Percentiles rank a stretch among this genome's conserved stretches.
Evolutionary conservation across 2,113 vertebrate species (phyloP).

Genomic region (Aegithalos caudatus): DNA sequence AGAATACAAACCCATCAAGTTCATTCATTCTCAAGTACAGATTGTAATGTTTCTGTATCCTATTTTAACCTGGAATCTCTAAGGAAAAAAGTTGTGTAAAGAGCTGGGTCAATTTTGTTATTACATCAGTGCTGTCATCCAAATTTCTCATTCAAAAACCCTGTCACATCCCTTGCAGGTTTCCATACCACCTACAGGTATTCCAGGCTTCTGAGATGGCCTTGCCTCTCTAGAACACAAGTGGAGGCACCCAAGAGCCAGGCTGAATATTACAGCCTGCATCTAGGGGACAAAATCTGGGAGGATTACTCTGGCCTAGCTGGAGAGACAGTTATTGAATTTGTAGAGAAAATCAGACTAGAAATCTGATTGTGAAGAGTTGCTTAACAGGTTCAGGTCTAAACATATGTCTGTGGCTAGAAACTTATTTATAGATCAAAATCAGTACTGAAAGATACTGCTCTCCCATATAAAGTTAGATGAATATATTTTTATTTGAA

Average conservation of each 20-base stretch:
- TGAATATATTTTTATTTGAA: neutral
- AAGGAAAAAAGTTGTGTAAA: neutral
- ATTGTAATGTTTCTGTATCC: neutral
- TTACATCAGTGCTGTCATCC: neutral
- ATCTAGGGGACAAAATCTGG: neutral
- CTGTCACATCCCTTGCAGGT: accelerated
- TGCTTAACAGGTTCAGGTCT: neutral
- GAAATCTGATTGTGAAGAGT: neutral
- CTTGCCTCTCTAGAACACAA: neutral
- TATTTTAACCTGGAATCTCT: neutral
- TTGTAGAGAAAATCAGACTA: neutral
- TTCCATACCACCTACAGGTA: neutral
- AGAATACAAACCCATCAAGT: neutral
- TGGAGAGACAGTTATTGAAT: neutral
- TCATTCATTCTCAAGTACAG: neutral
- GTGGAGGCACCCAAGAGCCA: accelerated
- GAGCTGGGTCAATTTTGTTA: neutral
- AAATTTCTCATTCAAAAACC: neutral
- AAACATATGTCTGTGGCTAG: neutral
- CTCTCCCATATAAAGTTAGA: neutral
- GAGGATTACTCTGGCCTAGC: neutral
- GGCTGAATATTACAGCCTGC: neutral
- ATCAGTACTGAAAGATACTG: neutral
- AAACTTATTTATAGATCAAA: neutral
- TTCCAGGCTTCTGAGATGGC: neutral